phyloP scores from a whole-genome alignment of 2,113 vertebrate genomes.

The Lepisosteus oculatus region DNA sequence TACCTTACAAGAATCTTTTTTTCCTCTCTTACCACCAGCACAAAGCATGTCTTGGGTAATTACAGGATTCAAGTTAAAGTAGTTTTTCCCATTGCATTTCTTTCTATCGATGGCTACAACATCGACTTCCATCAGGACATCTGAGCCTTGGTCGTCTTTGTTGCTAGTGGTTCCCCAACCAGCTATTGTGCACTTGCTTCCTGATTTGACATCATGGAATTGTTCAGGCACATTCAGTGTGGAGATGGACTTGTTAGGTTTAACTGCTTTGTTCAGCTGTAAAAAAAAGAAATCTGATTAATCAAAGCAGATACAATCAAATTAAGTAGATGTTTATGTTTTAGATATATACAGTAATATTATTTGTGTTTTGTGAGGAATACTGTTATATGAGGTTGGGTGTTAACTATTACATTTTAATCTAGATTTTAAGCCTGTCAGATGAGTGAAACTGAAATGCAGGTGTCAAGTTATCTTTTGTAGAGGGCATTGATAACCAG shows the following conservation, averaged over 20 bases:
- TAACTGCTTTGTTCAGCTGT: conserved; percentile 15
- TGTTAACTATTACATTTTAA: too few relatives aligned
- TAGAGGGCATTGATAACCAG: too few relatives aligned
- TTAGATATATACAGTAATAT: background rate
- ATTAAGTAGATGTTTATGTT: background rate
- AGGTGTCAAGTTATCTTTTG: too few relatives aligned
- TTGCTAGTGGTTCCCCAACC: conserved; percentile 9
- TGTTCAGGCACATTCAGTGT: background rate
- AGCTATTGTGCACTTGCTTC: conserved; percentile 12
- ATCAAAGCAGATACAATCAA: background rate
- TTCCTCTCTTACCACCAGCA: conserved; percentile 5
- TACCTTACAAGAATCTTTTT: conserved; percentile 17
- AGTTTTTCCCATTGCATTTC: background rate
- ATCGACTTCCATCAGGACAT: conserved; percentile 14
- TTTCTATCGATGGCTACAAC: conserved; percentile 8
- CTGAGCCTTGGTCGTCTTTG: background rate
- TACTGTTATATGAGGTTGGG: too few relatives aligned
- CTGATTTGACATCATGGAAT: background rate
- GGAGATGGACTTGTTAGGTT: background rate
- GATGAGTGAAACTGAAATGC: too few relatives aligned
- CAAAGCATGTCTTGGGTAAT: conserved; percentile 14
- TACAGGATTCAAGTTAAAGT: background rate
- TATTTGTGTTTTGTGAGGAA: too few relatives aligned
- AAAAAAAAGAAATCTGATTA: background rate
- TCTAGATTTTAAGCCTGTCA: too few relatives aligned